Evolutionary conservation across 1,140 invertebrate genomes (phyloP), one percentile per base, ranked within the genome.

Genomic region (Fopius arisanus): DNA sequence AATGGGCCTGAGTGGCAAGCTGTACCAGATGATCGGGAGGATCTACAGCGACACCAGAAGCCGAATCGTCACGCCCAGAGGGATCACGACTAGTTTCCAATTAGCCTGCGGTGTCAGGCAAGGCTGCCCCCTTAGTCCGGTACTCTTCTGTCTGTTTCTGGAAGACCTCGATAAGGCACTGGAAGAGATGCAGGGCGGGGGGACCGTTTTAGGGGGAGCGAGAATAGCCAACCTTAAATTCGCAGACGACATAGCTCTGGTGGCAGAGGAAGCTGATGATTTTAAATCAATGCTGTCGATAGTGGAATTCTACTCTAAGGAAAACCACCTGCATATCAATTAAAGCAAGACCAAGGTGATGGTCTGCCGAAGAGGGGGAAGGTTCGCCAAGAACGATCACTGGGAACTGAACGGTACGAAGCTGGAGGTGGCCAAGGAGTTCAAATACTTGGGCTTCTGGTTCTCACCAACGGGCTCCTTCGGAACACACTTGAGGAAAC

Each of bases 271-370:
- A 37, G 33, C 33, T 37, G 33, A 12, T 6, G 33, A 37, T 6
- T 37, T 37, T 4, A 4, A 37, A 12, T 4, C 4, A 6, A 12
- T 37, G 33, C 33, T 14, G 21, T 19, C 19, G 3, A 26, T 5
- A 1, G 16, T 70, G 10, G 65, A 72, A 59, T 70, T 31, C 40
- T 73, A 68, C 43, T 70, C 23, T 0, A 41, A 66, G 6, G 16
- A 65, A 54, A 72, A 70, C 28, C 62, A 67, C 31, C 29, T 75
- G 3, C 26, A 21, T 23, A 59, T 73, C 0, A 76, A 70, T 23
- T 21, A n/a, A 2, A 26, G 70, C 1, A 76, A 75, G 29, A 72
- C 70, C 1, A 78, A 74, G 14, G 62, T 78, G 0, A 66, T 77
- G 51, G 28, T 76, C 0, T 74, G 67, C 10, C 65, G 21, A 14